phyloP scores from a whole-genome alignment of 2,113 vertebrate species.

The Macroglossus sobrinus region DNA sequence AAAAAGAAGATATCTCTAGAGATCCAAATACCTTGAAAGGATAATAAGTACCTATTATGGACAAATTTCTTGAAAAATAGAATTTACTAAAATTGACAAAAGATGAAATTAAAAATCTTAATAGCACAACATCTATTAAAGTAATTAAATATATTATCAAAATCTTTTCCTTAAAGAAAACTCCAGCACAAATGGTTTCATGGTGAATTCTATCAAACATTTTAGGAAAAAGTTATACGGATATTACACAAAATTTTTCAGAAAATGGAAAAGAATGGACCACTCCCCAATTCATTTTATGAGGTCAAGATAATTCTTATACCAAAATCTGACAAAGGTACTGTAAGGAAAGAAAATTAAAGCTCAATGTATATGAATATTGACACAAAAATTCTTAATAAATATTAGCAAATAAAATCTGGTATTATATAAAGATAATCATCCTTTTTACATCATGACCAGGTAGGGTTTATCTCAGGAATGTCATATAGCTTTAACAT shows the following conservation, averaged over 20 bases:
- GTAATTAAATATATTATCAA: background rate
- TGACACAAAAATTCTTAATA: background rate
- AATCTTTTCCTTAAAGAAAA: constrained; percentile 4
- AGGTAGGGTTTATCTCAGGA: background rate
- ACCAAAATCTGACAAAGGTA: constrained; percentile 30
- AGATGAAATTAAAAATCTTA: background rate
- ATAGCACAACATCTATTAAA: background rate
- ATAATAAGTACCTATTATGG: background rate
- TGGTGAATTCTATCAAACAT: background rate
- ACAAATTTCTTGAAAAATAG: background rate
- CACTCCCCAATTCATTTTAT: background rate
- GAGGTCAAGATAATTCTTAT: background rate
- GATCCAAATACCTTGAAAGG: background rate
- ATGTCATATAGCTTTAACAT: background rate
- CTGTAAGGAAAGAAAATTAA: background rate
- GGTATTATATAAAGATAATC: background rate
- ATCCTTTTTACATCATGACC: background rate
- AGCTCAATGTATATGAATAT: background rate
- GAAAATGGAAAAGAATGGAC: background rate
- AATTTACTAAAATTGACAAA: background rate
- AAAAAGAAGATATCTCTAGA: background rate
- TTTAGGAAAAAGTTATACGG: background rate
- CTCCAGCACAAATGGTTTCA: background rate
- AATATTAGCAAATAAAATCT: constrained; percentile 5
- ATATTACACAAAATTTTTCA: background rate